phyloP scores from a whole-genome alignment of 2,113 vertebrate species.

The Gorsachius goisagi region DNA sequence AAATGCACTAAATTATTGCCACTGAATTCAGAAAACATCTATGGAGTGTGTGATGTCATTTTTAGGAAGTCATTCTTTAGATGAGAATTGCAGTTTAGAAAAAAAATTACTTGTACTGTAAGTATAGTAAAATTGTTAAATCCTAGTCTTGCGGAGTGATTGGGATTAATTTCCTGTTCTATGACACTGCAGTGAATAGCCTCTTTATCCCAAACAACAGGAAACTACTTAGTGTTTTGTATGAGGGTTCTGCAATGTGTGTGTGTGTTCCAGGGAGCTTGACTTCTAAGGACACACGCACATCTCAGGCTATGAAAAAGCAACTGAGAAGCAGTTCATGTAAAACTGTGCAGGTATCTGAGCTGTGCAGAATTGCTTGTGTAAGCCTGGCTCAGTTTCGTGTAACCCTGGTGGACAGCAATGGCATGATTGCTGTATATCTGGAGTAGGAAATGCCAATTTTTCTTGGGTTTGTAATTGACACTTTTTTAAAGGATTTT shows the following conservation, averaged over 20 bases:
- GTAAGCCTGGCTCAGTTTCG: background rate
- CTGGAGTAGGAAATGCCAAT: background rate
- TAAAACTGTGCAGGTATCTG: background rate
- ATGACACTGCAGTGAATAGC: background rate
- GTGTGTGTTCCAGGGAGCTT: background rate
- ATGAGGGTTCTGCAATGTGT: background rate
- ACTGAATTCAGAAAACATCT: background rate
- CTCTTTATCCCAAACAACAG: slow-evolving; percentile 36
- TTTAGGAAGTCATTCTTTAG: slow-evolving; percentile 5
- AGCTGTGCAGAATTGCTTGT: background rate
- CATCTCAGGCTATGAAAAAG: background rate
- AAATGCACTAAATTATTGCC: background rate
- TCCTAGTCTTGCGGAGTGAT: slow-evolving; percentile 6
- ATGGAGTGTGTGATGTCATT: background rate
- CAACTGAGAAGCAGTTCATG: background rate
- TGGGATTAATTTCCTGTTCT: slow-evolving; percentile 24
- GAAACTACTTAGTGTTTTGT: background rate
- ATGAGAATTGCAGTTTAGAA: background rate
- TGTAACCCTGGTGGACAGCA: background rate
- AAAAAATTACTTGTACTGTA: background rate
- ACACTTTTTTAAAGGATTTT: background rate
- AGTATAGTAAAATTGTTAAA: background rate
- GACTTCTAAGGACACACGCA: background rate
- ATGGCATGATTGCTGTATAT: background rate
- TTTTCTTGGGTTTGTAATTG: background rate